Percentiles rank a stretch among this genome's conserved stretches.
Evolutionary conservation across 2,888 invertebrate genomes (phyloP).

Genomic region (Polia nebulosa): DNA sequence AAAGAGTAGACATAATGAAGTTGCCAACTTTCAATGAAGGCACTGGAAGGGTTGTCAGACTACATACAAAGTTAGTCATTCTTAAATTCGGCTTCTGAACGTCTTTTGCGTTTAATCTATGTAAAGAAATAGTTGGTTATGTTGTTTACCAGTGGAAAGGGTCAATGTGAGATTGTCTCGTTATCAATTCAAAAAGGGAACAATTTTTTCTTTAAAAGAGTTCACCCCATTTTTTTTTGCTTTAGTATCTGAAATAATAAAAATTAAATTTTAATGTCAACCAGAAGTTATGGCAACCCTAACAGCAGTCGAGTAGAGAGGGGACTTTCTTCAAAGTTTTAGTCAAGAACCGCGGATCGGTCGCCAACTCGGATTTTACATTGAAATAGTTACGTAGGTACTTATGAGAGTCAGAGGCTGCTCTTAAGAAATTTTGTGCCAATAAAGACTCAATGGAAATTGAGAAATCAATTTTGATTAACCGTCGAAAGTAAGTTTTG

Average conservation of each 20-base stretch:
- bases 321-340: conserved; percentile 56
- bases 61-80: not conserved
- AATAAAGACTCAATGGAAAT: conserved; percentile 40
- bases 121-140: not conserved
- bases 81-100: not conserved
- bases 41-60: conserved; percentile 51
- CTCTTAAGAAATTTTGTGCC: conserved; percentile 49
- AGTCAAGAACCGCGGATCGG: conserved; percentile 60
- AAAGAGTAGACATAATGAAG: conserved; percentile 68
- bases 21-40: conserved; percentile 66
- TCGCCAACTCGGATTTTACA: conserved; percentile 65
- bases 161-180: too few relatives aligned
- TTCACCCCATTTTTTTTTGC: too few relatives aligned
- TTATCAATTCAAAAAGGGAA: too few relatives aligned
- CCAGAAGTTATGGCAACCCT: conserved; percentile 49
- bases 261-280: too few relatives aligned
- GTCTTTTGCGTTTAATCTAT: not conserved
- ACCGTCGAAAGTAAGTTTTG: conserved; percentile 20
- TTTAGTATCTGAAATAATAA: too few relatives aligned
- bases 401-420: conserved; percentile 40
- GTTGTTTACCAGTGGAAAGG: not conserved
- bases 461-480: conserved; percentile 44
- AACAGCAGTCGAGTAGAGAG: conserved; percentile 5
- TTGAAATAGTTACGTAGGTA: conserved; percentile 68
- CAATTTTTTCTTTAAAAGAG: too few relatives aligned